These are phyloP conservation scores for Laodelphax striatellus DNA, from an alignment of 1,140 invertebrate genomes.

Conservation along the genomic window DNA sequence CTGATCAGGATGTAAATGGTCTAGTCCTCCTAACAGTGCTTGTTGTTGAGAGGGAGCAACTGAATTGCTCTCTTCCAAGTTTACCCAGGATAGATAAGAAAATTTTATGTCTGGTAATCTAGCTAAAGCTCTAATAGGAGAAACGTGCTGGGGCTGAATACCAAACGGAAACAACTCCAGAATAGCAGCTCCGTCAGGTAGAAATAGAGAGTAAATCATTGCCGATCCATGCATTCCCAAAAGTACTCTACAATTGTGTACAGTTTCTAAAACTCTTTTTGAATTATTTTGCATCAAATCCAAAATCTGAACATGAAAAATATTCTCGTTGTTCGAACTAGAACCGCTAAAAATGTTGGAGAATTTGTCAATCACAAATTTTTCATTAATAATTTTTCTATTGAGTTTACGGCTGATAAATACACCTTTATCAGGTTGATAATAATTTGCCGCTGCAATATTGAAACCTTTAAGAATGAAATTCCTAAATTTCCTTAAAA, in stretches of 20 bases:
- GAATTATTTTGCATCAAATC: slow-evolving; percentile 28
- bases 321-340: background rate
- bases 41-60: slow-evolving; percentile 30
- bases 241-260: slow-evolving; percentile 26
- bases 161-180: slow-evolving; percentile 33
- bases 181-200: slow-evolving; percentile 21
- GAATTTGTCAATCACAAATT: slow-evolving; percentile 26
- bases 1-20: slow-evolving; percentile 27
- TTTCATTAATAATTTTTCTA: slow-evolving; percentile 38
- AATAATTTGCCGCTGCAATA: background rate
- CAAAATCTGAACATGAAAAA: slow-evolving; percentile 10
- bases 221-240: slow-evolving; percentile 33
- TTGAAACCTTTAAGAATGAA: slow-evolving; percentile 14
- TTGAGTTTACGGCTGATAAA: slow-evolving; percentile 34
- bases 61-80: slow-evolving; percentile 29
- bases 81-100: slow-evolving; percentile 34
- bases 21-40: slow-evolving; percentile 30
- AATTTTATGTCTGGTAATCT: slow-evolving; percentile 27
- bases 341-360: slow-evolving; percentile 6
- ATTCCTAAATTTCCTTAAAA: slow-evolving; percentile 21
- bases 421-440: slow-evolving; percentile 15
- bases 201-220: slow-evolving; percentile 29
- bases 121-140: slow-evolving; percentile 35
- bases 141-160: slow-evolving; percentile 34
- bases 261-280: slow-evolving; percentile 27